Evolutionary conservation across 2,888 invertebrate genomes (phyloP), one percentile per base, ranked within the genome.

Genomic region (Catocala fraxini): DNA sequence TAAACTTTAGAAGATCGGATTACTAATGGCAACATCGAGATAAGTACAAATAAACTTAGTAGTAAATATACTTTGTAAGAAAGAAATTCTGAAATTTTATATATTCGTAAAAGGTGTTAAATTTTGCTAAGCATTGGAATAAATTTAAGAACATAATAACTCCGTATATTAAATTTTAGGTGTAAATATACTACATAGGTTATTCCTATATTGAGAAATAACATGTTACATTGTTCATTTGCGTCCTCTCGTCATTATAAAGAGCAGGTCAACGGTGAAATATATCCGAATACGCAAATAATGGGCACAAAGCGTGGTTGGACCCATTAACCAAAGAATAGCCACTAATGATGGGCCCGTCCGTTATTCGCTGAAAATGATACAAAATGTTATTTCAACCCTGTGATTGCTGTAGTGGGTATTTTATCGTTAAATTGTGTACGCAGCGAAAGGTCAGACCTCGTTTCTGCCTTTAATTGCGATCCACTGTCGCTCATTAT

Each of bases 401-500:
- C 61, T 34, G 51, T 52, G 54, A 64, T 55, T 59, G 56, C 59
- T 71, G 49, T 77, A 69, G 63, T 65, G 64, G 41, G 56, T 63
- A 71, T 70, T 70, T 67, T 62, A 65, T 59, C 61, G 54, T 65
- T 67, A 70, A 66, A 77, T 70, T 70, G 68, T 70, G 51, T 74
- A 59, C 56, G 56, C 49, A 42, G 33, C 51, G 54, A 73, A 75
- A 79, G 77, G 79, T 77, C 75, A 72, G 69, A 56, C 57, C 67
- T 65, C 72, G 68, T 70, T 75, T 67, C 64, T 70, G 60, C 72
- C 66, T 73, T 71, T 83, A 84, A 86, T 84, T 83, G 82, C 82
- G 73, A 81, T 78, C 77, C 80, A 71, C 75, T 75, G 81, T 77
- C 81, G 79, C 75, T 81, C 79, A 81, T 85, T 82, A 81, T 73